Conservation (phyloP, 37 sponge, comb jelly and placozoan genomes). For the Beroe ovata region DNA sequence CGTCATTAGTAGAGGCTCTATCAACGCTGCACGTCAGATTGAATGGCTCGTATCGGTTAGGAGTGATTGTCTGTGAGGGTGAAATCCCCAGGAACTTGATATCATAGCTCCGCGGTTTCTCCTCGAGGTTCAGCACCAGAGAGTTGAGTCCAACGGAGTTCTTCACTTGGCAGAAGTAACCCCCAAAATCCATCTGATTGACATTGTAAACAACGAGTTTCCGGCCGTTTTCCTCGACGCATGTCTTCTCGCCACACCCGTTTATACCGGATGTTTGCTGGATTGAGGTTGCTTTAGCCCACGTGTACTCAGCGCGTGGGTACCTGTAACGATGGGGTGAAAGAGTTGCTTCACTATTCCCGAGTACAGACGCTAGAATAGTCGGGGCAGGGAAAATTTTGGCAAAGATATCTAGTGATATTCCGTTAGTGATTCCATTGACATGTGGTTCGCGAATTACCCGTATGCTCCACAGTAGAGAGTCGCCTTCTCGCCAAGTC, state of each 20-base stretch:
- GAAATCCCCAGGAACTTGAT: slow-evolving; percentile 37
- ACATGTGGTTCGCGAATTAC: too few species aligned
- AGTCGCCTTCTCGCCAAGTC: neutral
- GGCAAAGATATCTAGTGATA: too few species aligned
- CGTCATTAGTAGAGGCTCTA: neutral
- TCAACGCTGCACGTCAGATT: slow-evolving; percentile 31
- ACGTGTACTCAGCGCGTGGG: slow-evolving; percentile 36
- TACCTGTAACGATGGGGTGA: neutral
- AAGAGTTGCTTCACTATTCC: too few species aligned
- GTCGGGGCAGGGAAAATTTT: too few species aligned
- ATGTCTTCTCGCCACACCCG: slow-evolving; percentile 53
- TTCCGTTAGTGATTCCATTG: too few species aligned
- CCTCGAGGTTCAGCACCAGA: slow-evolving; percentile 26
- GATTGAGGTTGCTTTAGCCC: slow-evolving; percentile 49
- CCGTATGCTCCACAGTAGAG: slow-evolving; percentile 60
- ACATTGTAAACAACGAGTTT: slow-evolving; percentile 15
- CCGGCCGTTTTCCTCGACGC: slow-evolving; percentile 37
- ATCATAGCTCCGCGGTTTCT: slow-evolving; percentile 23
- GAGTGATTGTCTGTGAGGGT: slow-evolving; percentile 33
- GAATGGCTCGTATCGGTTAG: slow-evolving; percentile 34
- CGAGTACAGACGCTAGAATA: too few species aligned
- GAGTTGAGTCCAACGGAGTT: slow-evolving; percentile 38
- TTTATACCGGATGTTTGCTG: slow-evolving; percentile 19
- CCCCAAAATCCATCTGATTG: slow-evolving; percentile 4
- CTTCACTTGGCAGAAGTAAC: slow-evolving; percentile 38